phyloP scores from a whole-genome alignment of 2,113 vertebrate species.

The Syngnathus scovelli region DNA sequence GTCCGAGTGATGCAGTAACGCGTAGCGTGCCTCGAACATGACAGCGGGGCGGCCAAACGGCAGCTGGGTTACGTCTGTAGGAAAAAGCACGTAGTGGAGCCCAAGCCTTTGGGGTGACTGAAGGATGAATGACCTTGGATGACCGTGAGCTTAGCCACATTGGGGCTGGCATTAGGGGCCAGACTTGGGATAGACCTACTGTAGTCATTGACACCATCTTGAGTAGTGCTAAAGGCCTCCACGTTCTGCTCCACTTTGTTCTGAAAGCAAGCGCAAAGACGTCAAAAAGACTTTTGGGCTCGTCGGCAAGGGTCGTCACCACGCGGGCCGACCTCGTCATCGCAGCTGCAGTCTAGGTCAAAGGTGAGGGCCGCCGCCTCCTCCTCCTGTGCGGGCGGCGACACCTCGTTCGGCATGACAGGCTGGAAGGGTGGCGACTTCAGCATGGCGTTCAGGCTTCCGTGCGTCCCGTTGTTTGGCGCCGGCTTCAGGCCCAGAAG shows the following conservation, averaged over 20 bases:
- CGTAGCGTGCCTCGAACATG: conserved; percentile 83
- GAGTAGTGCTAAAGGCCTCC: conserved; percentile 71
- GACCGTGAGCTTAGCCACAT: no score
- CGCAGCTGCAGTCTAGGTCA: conserved; percentile 88
- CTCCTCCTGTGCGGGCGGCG: conserved; percentile 66
- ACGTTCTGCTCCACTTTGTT: conserved; percentile 85
- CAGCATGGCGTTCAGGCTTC: conserved; percentile 88
- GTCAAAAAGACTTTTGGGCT: background rate
- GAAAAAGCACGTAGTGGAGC: background rate
- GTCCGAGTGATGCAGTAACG: conserved; percentile 83
- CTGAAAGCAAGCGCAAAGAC: conserved; percentile 56
- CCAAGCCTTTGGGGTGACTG: no score
- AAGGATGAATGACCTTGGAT: no score
- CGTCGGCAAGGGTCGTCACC: background rate
- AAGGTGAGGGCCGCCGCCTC: conserved; percentile 55
- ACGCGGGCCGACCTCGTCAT: conserved; percentile 77
- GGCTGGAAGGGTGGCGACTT: conserved; percentile 75
- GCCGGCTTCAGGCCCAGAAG: conserved; percentile 87
- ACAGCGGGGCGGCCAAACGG: conserved; percentile 87
- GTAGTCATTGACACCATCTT: conserved; percentile 58
- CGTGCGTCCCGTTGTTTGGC: conserved; percentile 93
- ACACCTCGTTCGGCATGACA: conserved; percentile 81
- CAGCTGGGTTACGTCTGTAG: conserved; percentile 79
- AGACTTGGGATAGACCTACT: conserved; percentile 29
- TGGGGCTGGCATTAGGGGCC: background rate